phyloP scores from a whole-genome alignment of 2,797 vertebrate species.

The Sebastes diaconus region DNA sequence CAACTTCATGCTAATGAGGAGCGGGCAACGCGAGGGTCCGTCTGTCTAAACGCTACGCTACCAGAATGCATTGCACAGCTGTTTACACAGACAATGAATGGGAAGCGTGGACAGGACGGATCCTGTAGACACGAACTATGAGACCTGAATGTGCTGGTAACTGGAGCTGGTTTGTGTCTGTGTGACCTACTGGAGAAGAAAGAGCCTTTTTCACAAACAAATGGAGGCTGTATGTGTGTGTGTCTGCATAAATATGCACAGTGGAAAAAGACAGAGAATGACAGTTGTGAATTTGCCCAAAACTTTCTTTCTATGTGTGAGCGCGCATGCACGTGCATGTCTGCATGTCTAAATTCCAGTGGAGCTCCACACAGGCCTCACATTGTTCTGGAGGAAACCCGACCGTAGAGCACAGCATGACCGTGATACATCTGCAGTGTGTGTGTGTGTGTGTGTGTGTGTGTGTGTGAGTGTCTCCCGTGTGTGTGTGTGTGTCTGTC shows the following conservation, averaged over 20 bases:
- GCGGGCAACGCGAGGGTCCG: no score
- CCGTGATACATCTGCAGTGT: slow-evolving; percentile 72
- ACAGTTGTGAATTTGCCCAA: slow-evolving; percentile 40
- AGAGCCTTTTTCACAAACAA: slow-evolving; percentile 41
- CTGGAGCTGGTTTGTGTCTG: slow-evolving; percentile 23
- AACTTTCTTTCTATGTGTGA: slow-evolving; percentile 32
- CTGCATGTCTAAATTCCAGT: slow-evolving; percentile 74
- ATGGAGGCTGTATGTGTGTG: slow-evolving; percentile 4
- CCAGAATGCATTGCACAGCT: no score
- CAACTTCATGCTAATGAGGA: no score
- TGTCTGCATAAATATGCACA: slow-evolving; percentile 1
- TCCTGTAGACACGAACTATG: neutral
- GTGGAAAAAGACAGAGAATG: slow-evolving; percentile 48
- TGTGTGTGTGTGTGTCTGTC: slow-evolving; percentile 46
- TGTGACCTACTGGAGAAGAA: slow-evolving; percentile 46
- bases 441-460: slow-evolving; percentile 54
- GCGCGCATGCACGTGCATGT: slow-evolving; percentile 47
- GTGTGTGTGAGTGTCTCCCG: slow-evolving; percentile 43
- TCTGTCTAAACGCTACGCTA: no score
- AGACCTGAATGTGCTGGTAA: slow-evolving; percentile 46
- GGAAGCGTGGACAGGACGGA: no score
- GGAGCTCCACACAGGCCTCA: slow-evolving; percentile 75
- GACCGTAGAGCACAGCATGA: slow-evolving; percentile 71
- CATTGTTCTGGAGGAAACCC: slow-evolving; percentile 84
- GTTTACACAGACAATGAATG: no score